phyloP scores from a whole-genome alignment of 2,888 invertebrate genomes.

The Neoaliturus tenellus region DNA sequence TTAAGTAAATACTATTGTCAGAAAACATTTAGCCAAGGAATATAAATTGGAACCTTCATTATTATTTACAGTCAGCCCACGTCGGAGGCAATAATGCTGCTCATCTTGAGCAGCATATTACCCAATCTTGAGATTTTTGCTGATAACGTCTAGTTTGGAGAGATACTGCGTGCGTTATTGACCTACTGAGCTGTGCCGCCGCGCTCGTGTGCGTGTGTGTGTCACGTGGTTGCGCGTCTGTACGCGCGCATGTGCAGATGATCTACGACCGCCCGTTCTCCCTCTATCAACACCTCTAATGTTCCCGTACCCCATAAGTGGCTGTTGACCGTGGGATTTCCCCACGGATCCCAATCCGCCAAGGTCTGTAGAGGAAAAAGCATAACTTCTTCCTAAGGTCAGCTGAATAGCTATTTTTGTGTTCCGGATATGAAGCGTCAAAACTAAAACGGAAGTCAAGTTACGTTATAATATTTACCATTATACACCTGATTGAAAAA shows the following conservation, averaged over 20 bases:
- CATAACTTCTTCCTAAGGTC: no score
- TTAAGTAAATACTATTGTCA: no score
- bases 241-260: not conserved
- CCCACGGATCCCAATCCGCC: not conserved
- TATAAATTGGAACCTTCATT: no score
- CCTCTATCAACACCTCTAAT: conserved; percentile 21
- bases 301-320: not conserved
- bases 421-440: no score
- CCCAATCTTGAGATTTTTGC: not conserved
- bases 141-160: not conserved
- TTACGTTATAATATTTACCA: no score
- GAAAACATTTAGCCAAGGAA: no score
- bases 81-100: no score
- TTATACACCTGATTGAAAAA: no score
- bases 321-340: conserved; percentile 28
- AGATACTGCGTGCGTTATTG: not conserved
- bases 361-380: no score
- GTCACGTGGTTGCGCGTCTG: not conserved
- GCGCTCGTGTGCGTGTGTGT: not conserved
- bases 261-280: not conserved
- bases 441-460: no score
- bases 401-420: no score
- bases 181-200: not conserved
- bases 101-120: not conserved
- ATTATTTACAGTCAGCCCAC: no score